A percentile compares a stretch with the other conserved stretches of the same genome.
These are phyloP conservation scores for Xiphophorus maculatus DNA, from an alignment of 2,113 vertebrate genomes.

Conservation along the genomic window DNA sequence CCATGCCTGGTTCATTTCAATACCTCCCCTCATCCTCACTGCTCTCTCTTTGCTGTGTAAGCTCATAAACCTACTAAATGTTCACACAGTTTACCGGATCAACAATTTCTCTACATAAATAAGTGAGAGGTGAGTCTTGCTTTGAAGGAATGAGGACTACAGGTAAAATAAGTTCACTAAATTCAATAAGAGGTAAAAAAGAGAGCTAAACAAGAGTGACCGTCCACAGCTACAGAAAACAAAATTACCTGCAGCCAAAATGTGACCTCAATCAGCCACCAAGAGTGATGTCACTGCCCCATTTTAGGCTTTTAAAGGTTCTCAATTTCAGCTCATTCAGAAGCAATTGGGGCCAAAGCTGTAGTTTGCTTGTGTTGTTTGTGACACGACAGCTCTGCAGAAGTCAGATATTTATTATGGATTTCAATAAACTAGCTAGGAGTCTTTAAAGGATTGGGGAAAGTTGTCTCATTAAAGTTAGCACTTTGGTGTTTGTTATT, in stretches of 20 bases:
- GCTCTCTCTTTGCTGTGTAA: constrained; percentile 6
- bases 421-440: constrained; percentile 20
- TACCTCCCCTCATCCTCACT: not conserved
- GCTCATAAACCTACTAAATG: not conserved
- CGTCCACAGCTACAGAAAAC: constrained; percentile 7
- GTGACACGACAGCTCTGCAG: not conserved
- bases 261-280: constrained; percentile 25
- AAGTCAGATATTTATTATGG: constrained; percentile 1
- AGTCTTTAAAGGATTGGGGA: not conserved
- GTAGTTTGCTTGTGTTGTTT: not conserved
- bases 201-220: not conserved
- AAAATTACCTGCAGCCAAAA: constrained; percentile 51
- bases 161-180: not conserved
- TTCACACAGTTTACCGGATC: not conserved
- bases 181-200: too few relatives aligned
- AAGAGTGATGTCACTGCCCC: constrained; percentile 22
- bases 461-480: constrained; percentile 23
- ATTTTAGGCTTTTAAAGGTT: constrained; percentile 1
- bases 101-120: constrained; percentile 14
- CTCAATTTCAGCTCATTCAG: constrained; percentile 4
- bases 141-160: constrained; percentile 7
- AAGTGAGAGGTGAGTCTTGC: constrained; percentile 23
- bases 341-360: constrained; percentile 15
- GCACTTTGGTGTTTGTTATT: constrained; percentile 33
- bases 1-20: constrained; percentile 12